phyloP scores from a whole-genome alignment of 2,888 invertebrate genomes.

The Cordilura impudica region DNA sequence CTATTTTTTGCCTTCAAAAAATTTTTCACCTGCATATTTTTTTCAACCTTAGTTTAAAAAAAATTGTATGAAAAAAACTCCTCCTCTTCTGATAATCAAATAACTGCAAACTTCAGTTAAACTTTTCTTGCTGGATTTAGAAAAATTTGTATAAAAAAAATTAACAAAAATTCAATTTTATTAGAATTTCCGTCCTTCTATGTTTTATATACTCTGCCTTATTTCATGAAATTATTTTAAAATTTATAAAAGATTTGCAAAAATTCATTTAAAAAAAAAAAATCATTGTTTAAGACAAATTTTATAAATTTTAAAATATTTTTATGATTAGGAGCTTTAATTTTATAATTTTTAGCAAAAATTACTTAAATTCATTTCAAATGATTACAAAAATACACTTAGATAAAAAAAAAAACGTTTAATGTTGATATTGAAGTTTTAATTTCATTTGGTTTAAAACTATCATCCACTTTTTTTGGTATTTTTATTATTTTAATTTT shows the following conservation, averaged over 20 bases:
- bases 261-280: too few species aligned
- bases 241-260: too few species aligned
- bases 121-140: too few species aligned
- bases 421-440: constrained; percentile 3
- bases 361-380: constrained; percentile 48
- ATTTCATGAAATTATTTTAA: constrained; percentile 4
- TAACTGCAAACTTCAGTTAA: too few species aligned
- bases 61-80: too few species aligned
- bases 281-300: too few species aligned
- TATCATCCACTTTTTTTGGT: not conserved
- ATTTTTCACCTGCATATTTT: too few species aligned
- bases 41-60: too few species aligned
- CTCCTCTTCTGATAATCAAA: too few species aligned
- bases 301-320: not conserved
- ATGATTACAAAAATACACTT: constrained; percentile 21
- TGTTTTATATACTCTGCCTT: not conserved
- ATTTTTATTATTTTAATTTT: constrained; percentile 33
- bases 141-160: not conserved
- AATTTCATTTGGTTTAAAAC: constrained; percentile 1
- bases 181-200: constrained; percentile 1
- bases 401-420: constrained; percentile 1
- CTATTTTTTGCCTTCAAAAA: too few species aligned
- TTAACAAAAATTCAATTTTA: constrained; percentile 5
- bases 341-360: constrained; percentile 23
- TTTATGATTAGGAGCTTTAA: too few species aligned